Evolutionary conservation across 2,888 invertebrate genomes (phyloP), one percentile per base, ranked within the genome.

Genomic region (Cryptosula pallasiana): DNA sequence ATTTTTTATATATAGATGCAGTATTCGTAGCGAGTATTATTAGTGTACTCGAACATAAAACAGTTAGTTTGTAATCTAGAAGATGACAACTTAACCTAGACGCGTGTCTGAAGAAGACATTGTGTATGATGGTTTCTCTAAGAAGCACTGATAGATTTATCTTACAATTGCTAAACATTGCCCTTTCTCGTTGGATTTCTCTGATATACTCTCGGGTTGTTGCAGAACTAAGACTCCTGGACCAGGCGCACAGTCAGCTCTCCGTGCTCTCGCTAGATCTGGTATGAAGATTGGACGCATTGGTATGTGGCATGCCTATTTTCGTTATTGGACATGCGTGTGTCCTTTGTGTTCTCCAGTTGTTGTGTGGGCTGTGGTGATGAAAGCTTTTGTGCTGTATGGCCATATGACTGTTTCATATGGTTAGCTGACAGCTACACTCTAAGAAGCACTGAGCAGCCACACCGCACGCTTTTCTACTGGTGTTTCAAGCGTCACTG

Each of bases 211-310:
- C 23, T 32, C 70, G 25, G 13, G 34, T 25, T 71, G 72, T 77
- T 74, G 57, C 72, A 94, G 95, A 85, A 96, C 96, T 23, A 97
- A 97, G 87, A 97, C 96, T 3, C 97, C 97, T 71, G 97, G 99
- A 83, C 99, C 99, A 27, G 99, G 99, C 76, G 99, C 98, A 55
- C 88, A 88, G 87, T 97, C 98, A 73, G 99, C 99, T 69, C 90
- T 99, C 72, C 90, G 99, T 80, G 99, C 99, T 79, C 89, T 99
- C 78, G 99, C 99, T 79, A 94, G 99, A 86, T 94, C 97, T 74
- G 95, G 93, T 81, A 98, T 99, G 95, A 98, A 98, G 87, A 99
- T 99, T 86, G 99, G 99, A 71, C 92, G 99, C 81, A 99, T 99
- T 85, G 97, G 86, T 86, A 77, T n/a, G n/a, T n/a, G n/a, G n/a